Conservation (phyloP, 2,888 invertebrate species). For the Polyommatus iphigenia region DNA sequence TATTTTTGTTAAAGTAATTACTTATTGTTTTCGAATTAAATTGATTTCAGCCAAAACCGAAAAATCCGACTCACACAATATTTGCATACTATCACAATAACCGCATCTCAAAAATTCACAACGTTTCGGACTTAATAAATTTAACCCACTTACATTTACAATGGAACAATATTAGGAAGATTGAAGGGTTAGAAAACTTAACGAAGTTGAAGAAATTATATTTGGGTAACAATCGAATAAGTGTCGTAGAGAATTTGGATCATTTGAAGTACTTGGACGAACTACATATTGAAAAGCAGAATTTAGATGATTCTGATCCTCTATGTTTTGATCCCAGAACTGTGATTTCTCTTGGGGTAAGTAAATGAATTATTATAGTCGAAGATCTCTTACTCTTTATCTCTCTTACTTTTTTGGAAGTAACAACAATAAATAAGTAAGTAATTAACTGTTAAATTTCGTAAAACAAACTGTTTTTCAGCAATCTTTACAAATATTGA, state of each 20-base stretch:
- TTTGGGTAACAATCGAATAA: slow-evolving; percentile 84
- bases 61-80: slow-evolving; percentile 69
- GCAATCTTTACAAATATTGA: slow-evolving; percentile 79
- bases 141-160: slow-evolving; percentile 86
- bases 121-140: slow-evolving; percentile 82
- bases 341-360: slow-evolving; percentile 80
- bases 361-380: slow-evolving; percentile 34
- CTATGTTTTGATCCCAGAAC: slow-evolving; percentile 85
- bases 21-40: neutral
- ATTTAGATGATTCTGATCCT: slow-evolving; percentile 74
- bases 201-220: slow-evolving; percentile 88
- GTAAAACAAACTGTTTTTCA: slow-evolving; percentile 51
- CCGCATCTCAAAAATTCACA: slow-evolving; percentile 86
- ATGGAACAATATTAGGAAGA: slow-evolving; percentile 86
- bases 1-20: no score
- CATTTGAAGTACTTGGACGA: slow-evolving; percentile 81
- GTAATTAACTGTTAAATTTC: no score
- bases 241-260: slow-evolving; percentile 85
- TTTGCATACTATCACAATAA: slow-evolving; percentile 91
- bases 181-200: slow-evolving; percentile 83
- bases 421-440: neutral
- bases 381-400: neutral
- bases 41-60: slow-evolving; percentile 60
- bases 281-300: slow-evolving; percentile 85
- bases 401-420: neutral